Base-by-base conservation (phyloP, 2,797 vertebrate species). In the Echiichthys vipera region DNA sequence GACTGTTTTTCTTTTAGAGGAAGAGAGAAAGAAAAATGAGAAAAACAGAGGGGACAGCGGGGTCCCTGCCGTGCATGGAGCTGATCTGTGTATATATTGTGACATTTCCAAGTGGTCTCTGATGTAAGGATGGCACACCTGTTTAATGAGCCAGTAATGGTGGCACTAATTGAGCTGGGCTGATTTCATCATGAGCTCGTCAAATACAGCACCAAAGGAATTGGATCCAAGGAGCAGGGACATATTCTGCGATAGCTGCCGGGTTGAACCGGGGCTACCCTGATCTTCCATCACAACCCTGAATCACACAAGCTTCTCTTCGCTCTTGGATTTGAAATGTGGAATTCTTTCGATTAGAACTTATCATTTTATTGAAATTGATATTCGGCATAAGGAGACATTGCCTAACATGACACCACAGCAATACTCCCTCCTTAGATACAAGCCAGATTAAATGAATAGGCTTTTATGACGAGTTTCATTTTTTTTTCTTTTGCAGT, bases 141-240 rank as follows among this genome's bases (percentile, higher is more conserved):
- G 85, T 86, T 87, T 86, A 88, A 83, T 89, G 86, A 90, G 84
- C 81, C 79, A 74, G 81, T 90, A 90, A 90, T 90, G 82, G 71
- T 47, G 56, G 61, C 66, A 59, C 83, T 88, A 89, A 90, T 88
- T 76, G 76, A 89, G 65, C 77, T 57, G 43, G 57, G 76, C 75
- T 85, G 83, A 87, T 88, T 84, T 81, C 65, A 89, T 86, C 73
- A 75, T 77, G 63, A 88, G 65, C 87, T 79, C 30, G 27, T 79
- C 84, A 76, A 65, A 55, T 74, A 18, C n/a, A n/a, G 25, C 58
- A 65, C 71, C 74, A 75, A 55, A 89, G 68, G 81, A 74, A 65
- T 57, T 79, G 71, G 65, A 72, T 71, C 12, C 65, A 73, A 20
- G 71, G 53, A 47, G 43, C 57, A 61, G 66, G 29, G 74, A 56